phyloP scores from a whole-genome alignment of 2,888 invertebrate species.

The Apoda limacodes region DNA sequence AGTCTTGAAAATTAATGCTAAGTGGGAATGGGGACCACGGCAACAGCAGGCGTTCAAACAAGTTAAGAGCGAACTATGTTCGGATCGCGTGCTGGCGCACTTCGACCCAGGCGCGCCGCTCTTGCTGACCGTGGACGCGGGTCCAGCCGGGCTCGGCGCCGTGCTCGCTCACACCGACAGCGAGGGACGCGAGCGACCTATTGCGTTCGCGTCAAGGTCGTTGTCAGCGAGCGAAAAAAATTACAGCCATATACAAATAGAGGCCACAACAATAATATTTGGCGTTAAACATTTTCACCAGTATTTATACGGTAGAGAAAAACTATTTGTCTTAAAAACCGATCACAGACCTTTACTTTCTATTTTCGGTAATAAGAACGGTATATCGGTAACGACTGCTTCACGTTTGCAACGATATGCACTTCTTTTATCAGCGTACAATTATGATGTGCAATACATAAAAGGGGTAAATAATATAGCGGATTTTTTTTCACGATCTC shows the following conservation, averaged over 20 bases:
- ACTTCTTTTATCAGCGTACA: no score
- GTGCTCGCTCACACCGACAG: constrained; percentile 15
- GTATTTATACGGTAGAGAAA: no score
- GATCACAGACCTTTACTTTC: constrained; percentile 16
- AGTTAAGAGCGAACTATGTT: constrained; percentile 9
- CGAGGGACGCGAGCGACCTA: constrained; percentile 13
- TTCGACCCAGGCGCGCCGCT: constrained; percentile 14
- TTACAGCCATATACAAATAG: constrained; percentile 18
- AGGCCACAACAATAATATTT: no score
- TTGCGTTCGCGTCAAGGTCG: constrained; percentile 17
- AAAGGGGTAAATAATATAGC: no score
- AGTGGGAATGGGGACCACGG: constrained; percentile 12
- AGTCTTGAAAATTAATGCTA: constrained; percentile 6
- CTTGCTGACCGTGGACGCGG: constrained; percentile 17
- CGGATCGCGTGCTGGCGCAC: constrained; percentile 13
- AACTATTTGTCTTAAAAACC: no score
- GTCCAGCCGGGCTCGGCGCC: constrained; percentile 19
- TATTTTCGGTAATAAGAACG: no score
- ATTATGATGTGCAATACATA: no score
- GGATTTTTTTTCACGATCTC: no score
- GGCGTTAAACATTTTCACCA: no score
- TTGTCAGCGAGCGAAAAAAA: constrained; percentile 12
- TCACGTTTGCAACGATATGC: no score
- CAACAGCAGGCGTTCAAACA: constrained; percentile 7
- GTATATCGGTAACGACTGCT: no score